Evolutionary conservation across 1,140 invertebrate genomes (phyloP).

Genomic region (Laupala kohalensis): DNA sequence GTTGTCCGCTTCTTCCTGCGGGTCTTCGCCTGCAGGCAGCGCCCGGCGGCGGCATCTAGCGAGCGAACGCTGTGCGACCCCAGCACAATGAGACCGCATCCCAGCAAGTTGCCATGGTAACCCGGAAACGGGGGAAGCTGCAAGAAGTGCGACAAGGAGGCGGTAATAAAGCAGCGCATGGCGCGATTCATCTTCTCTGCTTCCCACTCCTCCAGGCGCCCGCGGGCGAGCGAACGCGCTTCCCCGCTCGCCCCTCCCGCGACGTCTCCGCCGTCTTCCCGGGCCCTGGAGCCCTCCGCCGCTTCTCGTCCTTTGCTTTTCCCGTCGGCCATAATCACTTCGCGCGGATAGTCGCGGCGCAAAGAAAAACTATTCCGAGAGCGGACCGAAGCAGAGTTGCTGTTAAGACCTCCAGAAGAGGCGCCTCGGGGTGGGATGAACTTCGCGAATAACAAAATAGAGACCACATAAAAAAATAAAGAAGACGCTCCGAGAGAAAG

Average conservation of each 20-base stretch:
- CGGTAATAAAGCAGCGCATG: conserved; percentile 7
- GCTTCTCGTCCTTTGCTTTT: no score
- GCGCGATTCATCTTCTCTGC: conserved; percentile 5
- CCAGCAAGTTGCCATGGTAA: conserved; percentile 6
- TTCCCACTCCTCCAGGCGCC: not conserved
- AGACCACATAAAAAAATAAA: not conserved
- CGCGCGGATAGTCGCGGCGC: not conserved
- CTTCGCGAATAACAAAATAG: not conserved
- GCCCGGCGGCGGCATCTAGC: not conserved
- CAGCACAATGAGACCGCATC: conserved; percentile 9
- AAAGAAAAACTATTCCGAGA: conserved; percentile 2
- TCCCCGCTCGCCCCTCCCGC: no score
- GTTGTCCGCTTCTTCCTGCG: not conserved
- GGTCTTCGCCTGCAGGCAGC: not conserved
- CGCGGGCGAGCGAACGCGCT: no score
- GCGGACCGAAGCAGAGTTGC: not conserved
- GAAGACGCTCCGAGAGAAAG: not conserved
- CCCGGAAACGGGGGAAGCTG: conserved; percentile 6
- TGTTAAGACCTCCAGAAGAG: not conserved
- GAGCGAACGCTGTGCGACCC: not conserved
- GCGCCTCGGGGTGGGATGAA: no score
- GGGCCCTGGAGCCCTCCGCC: no score
- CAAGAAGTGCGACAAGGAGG: conserved; percentile 7
- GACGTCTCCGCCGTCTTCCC: no score
- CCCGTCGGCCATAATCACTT: not conserved